These are phyloP conservation scores for Chaetodon auriga DNA, from an alignment of 2,113 vertebrate genomes.

Conservation along the genomic window DNA sequence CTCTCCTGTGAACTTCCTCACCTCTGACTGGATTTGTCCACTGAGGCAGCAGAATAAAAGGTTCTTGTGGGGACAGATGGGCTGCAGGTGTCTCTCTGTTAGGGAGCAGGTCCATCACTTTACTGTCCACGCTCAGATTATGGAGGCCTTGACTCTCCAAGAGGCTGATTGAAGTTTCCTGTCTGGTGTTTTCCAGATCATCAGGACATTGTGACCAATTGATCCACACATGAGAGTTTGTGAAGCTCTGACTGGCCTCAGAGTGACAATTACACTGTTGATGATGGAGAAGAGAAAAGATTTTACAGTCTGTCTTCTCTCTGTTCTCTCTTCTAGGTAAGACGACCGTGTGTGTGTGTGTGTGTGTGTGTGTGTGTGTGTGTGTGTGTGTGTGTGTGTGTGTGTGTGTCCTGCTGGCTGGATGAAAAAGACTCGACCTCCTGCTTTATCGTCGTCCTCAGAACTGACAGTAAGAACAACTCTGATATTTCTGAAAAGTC, in stretches of 20 bases:
- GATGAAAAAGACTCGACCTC: not conserved
- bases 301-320: not conserved
- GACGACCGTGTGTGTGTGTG: not conserved
- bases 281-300: not conserved
- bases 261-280: not conserved
- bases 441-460: not conserved
- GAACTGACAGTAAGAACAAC: not conserved
- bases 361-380: not conserved
- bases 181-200: not conserved
- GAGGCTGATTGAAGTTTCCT: not conserved
- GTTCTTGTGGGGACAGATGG: not conserved
- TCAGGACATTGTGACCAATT: no score
- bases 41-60: constrained; percentile 20
- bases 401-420: not conserved
- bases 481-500: not conserved
- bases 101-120: not conserved
- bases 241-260: not conserved
- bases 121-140: not conserved
- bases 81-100: not conserved
- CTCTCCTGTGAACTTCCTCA: constrained; percentile 13
- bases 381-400: not conserved
- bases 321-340: not conserved
- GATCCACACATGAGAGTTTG: no score
- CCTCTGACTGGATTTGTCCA: constrained; percentile 21
- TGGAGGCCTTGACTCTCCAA: not conserved